phyloP scores from a whole-genome alignment of 2,888 invertebrate genomes.

The Napeogenes inachia region DNA sequence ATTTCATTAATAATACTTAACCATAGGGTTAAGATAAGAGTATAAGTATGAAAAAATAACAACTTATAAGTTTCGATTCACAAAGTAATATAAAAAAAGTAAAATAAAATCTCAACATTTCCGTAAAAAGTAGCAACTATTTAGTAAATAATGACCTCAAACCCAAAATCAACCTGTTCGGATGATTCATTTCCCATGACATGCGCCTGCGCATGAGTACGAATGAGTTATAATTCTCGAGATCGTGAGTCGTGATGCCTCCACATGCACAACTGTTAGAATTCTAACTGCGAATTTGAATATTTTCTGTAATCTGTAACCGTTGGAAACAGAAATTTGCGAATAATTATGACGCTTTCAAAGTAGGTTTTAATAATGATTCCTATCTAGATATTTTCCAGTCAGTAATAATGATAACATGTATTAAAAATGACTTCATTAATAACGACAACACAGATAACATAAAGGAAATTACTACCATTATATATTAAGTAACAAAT shows the following conservation, averaged over 20 bases:
- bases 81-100: too few species aligned
- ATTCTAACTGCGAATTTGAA: conserved; percentile 28
- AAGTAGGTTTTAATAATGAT: conserved; percentile 1
- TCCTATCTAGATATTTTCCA: conserved; percentile 1
- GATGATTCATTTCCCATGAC: conserved; percentile 41
- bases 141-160: conserved; percentile 15
- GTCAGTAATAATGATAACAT: background rate
- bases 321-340: conserved; percentile 17
- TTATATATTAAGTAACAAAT: too few species aligned
- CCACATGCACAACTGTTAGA: conserved; percentile 35
- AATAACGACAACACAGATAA: too few species aligned
- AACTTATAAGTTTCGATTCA: too few species aligned
- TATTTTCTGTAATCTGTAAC: conserved; percentile 28
- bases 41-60: too few species aligned
- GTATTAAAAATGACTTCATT: too few species aligned
- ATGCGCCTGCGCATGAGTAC: conserved; percentile 36
- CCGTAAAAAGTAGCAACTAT: conserved; percentile 5
- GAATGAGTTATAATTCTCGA: conserved; percentile 36
- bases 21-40: background rate
- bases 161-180: conserved; percentile 16
- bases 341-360: background rate
- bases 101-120: background rate
- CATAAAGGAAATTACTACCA: too few species aligned
- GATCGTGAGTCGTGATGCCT: conserved; percentile 40
- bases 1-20: conserved; percentile 6